Evolutionary conservation across 2,888 invertebrate genomes (phyloP).

Genomic region (Sceliomorpha sp.): DNA sequence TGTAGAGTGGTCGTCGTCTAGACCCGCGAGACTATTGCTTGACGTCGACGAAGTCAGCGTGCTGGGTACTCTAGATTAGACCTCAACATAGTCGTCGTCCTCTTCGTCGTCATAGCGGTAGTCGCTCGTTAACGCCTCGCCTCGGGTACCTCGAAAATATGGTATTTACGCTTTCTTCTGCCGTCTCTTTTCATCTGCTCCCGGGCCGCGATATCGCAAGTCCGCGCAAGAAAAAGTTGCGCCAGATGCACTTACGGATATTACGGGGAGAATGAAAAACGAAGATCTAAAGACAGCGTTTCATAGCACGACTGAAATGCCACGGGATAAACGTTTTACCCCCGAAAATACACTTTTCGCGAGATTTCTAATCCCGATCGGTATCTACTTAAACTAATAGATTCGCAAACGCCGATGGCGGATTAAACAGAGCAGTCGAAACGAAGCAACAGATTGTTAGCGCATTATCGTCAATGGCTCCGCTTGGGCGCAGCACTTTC

Average conservation of each 20-base stretch:
- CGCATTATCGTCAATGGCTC: no score
- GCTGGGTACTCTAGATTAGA: background rate
- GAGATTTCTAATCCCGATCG: no score
- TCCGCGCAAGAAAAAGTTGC: slow-evolving; percentile 56
- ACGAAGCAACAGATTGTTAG: no score
- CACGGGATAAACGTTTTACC: slow-evolving; percentile 24
- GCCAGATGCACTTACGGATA: slow-evolving; percentile 67
- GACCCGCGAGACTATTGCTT: slow-evolving; percentile 32
- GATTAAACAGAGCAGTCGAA: no score
- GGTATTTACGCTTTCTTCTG: background rate
- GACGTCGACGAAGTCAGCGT: slow-evolving; percentile 7
- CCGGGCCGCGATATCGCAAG: slow-evolving; percentile 2
- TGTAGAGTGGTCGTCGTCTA: slow-evolving; percentile 69
- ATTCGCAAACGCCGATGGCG: no score
- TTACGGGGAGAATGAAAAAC: slow-evolving; percentile 50
- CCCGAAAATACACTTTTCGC: no score
- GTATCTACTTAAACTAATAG: no score
- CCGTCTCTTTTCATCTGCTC: background rate
- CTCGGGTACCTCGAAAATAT: slow-evolving; percentile 58
- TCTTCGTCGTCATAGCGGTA: slow-evolving; percentile 56
- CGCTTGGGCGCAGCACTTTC: no score
- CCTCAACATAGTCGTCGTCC: slow-evolving; percentile 21
- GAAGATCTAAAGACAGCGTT: slow-evolving; percentile 27
- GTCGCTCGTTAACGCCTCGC: slow-evolving; percentile 65
- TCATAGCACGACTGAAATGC: slow-evolving; percentile 21